Evolutionary conservation across 2,797 vertebrate genomes (phyloP).

Genomic region (Siniperca obscura): DNA sequence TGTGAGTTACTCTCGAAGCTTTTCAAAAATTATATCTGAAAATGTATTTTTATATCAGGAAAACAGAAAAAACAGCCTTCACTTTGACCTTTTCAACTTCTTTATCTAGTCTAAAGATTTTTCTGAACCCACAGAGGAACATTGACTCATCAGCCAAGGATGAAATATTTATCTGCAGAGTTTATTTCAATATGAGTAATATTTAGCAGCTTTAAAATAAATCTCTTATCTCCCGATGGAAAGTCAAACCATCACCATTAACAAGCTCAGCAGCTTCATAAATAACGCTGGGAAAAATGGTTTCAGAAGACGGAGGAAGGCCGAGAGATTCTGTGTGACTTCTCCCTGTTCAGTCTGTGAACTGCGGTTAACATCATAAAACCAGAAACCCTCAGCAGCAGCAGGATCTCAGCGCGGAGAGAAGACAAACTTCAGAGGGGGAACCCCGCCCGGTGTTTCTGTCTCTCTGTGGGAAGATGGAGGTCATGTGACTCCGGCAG

Average conservation of each 20-base stretch:
- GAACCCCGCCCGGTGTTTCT: neutral
- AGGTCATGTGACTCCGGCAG: constrained; percentile 29
- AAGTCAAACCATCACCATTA: neutral
- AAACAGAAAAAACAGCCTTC: neutral
- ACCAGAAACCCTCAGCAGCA: constrained; percentile 19
- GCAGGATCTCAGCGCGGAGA: constrained; percentile 2
- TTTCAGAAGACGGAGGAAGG: constrained; percentile 1
- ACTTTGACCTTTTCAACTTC: neutral
- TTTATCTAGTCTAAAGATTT: neutral
- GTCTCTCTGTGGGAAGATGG: constrained; percentile 11
- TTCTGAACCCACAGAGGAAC: neutral
- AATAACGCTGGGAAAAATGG: constrained; percentile 6
- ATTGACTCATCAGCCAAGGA: too few relatives aligned
- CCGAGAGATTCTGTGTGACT: neutral
- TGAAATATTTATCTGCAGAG: too few relatives aligned
- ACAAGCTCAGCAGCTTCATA: neutral
- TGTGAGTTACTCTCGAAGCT: neutral
- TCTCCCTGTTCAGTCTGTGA: neutral
- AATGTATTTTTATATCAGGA: too few relatives aligned
- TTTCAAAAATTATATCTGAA: too few relatives aligned
- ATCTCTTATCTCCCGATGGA: neutral
- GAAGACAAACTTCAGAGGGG: constrained; percentile 20
- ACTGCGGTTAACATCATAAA: constrained; percentile 34
- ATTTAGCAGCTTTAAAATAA: too few relatives aligned
- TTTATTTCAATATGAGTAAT: neutral